Evolutionary conservation across 35 echinoderm and acorn worm genomes (phyloP), one percentile per base, ranked within the genome.

Genomic region (Heliocidaris tuberculata): DNA sequence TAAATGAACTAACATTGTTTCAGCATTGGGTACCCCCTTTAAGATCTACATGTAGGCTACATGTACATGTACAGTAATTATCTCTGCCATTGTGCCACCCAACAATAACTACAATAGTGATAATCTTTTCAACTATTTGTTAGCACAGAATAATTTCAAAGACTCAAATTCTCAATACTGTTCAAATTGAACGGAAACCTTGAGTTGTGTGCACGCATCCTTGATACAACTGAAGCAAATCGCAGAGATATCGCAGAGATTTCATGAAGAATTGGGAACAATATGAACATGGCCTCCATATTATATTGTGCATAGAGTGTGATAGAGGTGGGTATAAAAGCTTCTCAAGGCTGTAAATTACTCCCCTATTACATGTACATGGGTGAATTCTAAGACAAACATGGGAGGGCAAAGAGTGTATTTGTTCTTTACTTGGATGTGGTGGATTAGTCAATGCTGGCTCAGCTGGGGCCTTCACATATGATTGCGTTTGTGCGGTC

Each of bases 331-430:
- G 65, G 65, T 78, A 78, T 78, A 78, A 78, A 78, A 78, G 65
- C 65, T 24, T 78, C 65, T 78, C 65, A 78, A 78, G 65, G 65
- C 65, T 78, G 65, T 78, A 78, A 78, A 78, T 78, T 78, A 78
- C 65, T 78, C 2, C 24, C 27, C 65, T 78, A 78, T 78, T 78
- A 78, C 65, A 7, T 78, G 65, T 78, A 78, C 65, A 78, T 78
- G 65, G 65, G 7, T 78, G 65, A 78, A 78, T 78, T 78, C 65
- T 78, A 78, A 78, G 65, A 78, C 65, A 78, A 78, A 78, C 65
- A 78, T 78, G 65, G 65, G 21, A 78, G 65, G 65, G 65, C 65
- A 78, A 78, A 78, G 65, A 78, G 65, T 78, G 21, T 78, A 78
- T 78, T 78, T 78, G 65, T 78, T 78, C 65, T 78, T 78, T 24